Base-by-base conservation (phyloP, 2,888 invertebrate species). In the Melanophora roralis region DNA sequence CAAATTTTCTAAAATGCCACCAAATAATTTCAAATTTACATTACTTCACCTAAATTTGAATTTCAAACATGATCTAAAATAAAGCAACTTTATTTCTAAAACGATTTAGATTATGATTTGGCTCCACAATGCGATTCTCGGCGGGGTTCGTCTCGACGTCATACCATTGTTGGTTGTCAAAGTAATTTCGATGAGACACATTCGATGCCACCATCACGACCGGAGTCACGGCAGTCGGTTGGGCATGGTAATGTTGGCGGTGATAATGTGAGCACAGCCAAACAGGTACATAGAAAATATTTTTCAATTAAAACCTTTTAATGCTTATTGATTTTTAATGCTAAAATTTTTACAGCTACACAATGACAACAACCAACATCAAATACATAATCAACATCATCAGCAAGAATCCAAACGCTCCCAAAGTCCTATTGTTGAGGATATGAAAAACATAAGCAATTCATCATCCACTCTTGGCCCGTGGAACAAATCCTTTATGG, bases 111-210 rank as follows among this genome's bases (percentile, higher is more conserved):
- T 53, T 96, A 96, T 88, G 96, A 96, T 90, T 90, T 96, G 89
- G 96, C 96, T 79, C 95, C 95, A 53, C 95, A 95, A 87, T 94
- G 95, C 86, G 94, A 94, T 72, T 93, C 94, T 51, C 91, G 94
- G 72, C 92, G 94, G 68, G 93, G 92, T 53, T 93, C 93, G 27
- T 92, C 92, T 90, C 92, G 93, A 67, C 93, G 93, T 73, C 95
- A 94, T 89, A 94, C 92, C 78, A 92, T 93, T 16, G 93, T 93
- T 83, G 93, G 93, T 78, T 92, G 89, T 90, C 90, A 90, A 81
- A 90, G 89, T 82, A 89, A 89, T 83, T 85, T 86, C 73, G 87
- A 89, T 78, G 92, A 91, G 88, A 89, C 90, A 55, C 88, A 89
- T 82, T 91, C 89, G 83, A 92, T 85, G 88, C 95, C 95, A 62